Percentiles rank a stretch among this genome's conserved stretches.
Conservation (phyloP, 2,113 vertebrate genomes). For the Uria lomvia region DNA sequence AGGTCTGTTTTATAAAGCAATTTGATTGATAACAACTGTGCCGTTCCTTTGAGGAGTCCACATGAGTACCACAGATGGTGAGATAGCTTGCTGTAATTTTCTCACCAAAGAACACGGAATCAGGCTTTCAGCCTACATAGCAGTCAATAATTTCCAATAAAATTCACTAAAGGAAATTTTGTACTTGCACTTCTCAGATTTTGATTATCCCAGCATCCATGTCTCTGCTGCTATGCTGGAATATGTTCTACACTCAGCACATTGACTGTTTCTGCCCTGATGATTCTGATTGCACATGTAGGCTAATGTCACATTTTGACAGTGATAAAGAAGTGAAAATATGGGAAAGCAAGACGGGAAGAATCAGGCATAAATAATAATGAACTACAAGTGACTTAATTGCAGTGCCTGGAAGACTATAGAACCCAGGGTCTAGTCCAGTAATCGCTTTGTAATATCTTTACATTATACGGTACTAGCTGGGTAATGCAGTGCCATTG, state of each 20-base stretch:
- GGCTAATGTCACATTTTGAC: background rate
- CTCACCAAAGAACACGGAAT: slow-evolving; percentile 30
- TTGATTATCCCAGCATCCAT: background rate
- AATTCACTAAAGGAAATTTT: slow-evolving; percentile 22
- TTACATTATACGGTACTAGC: background rate
- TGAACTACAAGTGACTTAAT: background rate
- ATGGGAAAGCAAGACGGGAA: background rate
- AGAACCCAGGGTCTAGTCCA: background rate
- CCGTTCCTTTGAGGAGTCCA: slow-evolving; percentile 28
- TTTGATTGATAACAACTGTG: slow-evolving; percentile 59
- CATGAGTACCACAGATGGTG: slow-evolving; percentile 56
- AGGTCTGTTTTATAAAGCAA: slow-evolving; percentile 20
- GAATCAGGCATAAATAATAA: background rate
- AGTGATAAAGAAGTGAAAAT: background rate
- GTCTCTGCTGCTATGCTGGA: background rate
- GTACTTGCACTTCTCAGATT: background rate
- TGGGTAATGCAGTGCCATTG: background rate
- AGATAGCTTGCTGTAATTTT: slow-evolving; percentile 53
- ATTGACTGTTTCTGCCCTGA: background rate
- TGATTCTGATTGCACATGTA: background rate
- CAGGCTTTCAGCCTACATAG: slow-evolving; percentile 26
- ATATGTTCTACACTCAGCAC: background rate
- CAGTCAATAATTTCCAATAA: slow-evolving; percentile 42
- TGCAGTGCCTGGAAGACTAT: background rate
- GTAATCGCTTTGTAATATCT: background rate